Evolutionary conservation across 2,113 vertebrate genomes (phyloP).

Genomic region (Hyperopisus bebe): DNA sequence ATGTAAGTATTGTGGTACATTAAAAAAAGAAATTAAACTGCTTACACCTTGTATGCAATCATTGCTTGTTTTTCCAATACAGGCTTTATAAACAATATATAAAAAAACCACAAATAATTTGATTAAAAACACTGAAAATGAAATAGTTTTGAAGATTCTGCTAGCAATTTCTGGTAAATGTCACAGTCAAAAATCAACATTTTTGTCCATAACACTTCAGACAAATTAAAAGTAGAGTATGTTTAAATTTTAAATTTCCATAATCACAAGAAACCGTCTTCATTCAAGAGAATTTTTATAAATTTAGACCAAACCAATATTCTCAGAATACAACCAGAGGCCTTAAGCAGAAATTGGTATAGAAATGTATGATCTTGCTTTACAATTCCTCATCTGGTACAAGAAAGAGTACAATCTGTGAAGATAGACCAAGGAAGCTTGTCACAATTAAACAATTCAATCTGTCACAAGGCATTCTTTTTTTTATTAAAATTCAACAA

Average conservation of each 20-base stretch:
- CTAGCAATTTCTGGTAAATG: not conserved
- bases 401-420: not conserved
- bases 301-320: not conserved
- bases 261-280: not conserved
- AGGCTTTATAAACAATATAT: not conserved
- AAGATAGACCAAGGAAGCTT: not conserved
- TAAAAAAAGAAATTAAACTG: not conserved
- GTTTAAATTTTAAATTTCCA: not conserved
- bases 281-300: not conserved
- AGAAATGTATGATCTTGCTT: not conserved
- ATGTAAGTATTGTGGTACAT: not conserved
- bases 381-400: not conserved
- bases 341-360: not conserved
- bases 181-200: not conserved
- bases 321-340: not conserved
- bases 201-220: not conserved
- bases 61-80: not conserved
- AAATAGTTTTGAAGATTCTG: not conserved
- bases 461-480: not conserved
- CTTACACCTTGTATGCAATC: not conserved
- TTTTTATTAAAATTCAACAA: slow-evolving; percentile 17
- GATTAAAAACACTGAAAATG: not conserved
- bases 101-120: not conserved
- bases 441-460: not conserved
- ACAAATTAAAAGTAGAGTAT: not conserved